These are phyloP conservation scores for Thalassoma bifasciatum DNA, from an alignment of 2,113 vertebrate genomes.

Conservation along the genomic window DNA sequence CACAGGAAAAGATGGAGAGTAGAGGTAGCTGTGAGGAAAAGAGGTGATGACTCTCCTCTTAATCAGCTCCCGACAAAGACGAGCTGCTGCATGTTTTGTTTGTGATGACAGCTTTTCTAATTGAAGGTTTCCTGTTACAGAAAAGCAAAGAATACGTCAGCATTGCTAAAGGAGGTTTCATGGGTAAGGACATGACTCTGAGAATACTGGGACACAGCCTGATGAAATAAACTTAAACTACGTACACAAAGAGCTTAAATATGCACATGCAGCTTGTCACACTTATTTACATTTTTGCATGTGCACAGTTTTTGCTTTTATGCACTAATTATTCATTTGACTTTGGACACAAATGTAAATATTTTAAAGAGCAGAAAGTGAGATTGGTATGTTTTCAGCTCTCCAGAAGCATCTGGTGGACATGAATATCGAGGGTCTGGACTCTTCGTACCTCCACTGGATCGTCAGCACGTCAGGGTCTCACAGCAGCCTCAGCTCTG, in stretches of 20 bases:
- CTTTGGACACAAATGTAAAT: neutral
- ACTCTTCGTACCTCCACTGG: constrained; percentile 97
- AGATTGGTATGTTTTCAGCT: constrained; percentile 78
- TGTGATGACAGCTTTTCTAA: neutral
- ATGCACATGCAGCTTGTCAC: too few relatives aligned
- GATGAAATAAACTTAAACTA: too few relatives aligned
- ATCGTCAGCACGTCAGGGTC: constrained; percentile 97
- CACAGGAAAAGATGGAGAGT: neutral
- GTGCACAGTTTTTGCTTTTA: too few relatives aligned
- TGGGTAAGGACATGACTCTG: constrained; percentile 87
- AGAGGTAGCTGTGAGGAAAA: neutral
- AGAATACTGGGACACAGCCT: neutral
- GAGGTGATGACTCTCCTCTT: neutral
- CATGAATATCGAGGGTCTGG: constrained; percentile 96
- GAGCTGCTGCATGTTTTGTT: neutral
- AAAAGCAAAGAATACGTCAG: constrained; percentile 99
- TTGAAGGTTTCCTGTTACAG: constrained; percentile 79
- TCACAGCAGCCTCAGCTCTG: constrained; percentile 89
- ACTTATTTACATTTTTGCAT: too few relatives aligned
- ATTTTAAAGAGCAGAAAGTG: neutral
- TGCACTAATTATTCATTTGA: too few relatives aligned
- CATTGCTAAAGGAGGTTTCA: constrained; percentile 98
- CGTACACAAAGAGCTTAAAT: too few relatives aligned
- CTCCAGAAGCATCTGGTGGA: constrained; percentile 98
- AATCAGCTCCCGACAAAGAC: neutral